These are phyloP conservation scores for Cynoglossus semilaevis DNA, from an alignment of 2,113 vertebrate genomes.

Conservation along the genomic window DNA sequence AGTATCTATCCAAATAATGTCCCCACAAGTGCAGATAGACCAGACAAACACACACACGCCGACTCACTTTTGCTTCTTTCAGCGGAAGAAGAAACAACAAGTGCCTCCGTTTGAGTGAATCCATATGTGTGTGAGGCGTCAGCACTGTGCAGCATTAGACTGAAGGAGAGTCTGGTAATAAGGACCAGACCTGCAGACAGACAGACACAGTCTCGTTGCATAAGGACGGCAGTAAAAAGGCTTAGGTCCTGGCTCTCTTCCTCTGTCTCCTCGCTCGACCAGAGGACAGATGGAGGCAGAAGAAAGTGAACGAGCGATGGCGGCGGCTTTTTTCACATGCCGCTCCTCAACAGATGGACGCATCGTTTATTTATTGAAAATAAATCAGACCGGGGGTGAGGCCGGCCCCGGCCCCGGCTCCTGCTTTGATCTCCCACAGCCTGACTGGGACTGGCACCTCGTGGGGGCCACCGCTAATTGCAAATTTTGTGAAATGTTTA, in stretches of 20 bases:
- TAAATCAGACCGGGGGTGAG: conserved; percentile 35
- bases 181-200: conserved; percentile 49
- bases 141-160: conserved; percentile 15
- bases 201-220: conserved; percentile 47
- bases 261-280: conserved; percentile 22
- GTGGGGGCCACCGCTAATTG: conserved; percentile 40
- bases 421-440: conserved; percentile 49
- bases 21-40: conserved; percentile 14
- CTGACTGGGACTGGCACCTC: conserved; percentile 26
- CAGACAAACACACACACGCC: conserved; percentile 12
- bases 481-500: conserved; percentile 33
- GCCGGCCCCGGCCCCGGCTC: conserved; percentile 28
- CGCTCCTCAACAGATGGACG: conserved; percentile 61
- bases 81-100: conserved; percentile 43
- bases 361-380: conserved; percentile 57
- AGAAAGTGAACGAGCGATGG: conserved; percentile 38
- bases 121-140: conserved; percentile 43
- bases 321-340: conserved; percentile 17
- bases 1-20: too few species aligned
- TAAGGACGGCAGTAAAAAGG: too few species aligned
- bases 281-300: conserved; percentile 60
- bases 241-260: conserved; percentile 32
- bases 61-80: conserved; percentile 21
- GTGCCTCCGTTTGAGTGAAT: conserved; percentile 60
- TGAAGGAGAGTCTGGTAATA: conserved; percentile 41